These are phyloP conservation scores for Thaumatotibia leucotreta DNA, from an alignment of 1,140 invertebrate genomes.

Conservation along the genomic window DNA sequence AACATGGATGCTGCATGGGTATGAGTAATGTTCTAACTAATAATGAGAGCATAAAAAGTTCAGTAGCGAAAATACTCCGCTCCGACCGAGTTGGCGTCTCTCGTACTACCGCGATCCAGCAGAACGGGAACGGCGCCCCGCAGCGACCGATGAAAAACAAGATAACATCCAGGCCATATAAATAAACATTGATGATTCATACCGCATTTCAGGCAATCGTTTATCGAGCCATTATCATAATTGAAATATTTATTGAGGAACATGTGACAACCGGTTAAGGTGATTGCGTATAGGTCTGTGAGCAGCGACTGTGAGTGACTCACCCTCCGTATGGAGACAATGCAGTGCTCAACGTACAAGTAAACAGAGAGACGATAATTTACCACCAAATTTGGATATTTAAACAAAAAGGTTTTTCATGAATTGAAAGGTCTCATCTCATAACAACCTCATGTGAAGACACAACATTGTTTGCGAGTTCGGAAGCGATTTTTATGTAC, in stretches of 20 bases:
- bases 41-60: constrained; percentile 9
- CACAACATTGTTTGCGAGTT: constrained; percentile 4
- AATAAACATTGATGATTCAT: constrained; percentile 28
- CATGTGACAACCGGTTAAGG: constrained; percentile 16
- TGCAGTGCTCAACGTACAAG: constrained; percentile 23
- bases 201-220: constrained; percentile 25
- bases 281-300: constrained; percentile 16
- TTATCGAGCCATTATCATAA: constrained; percentile 28
- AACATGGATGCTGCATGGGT: background rate
- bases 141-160: constrained; percentile 1
- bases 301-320: constrained; percentile 28
- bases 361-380: constrained; percentile 35
- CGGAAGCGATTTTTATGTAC: constrained; percentile 26
- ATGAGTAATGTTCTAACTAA: background rate
- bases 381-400: constrained; percentile 27
- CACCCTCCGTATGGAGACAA: constrained; percentile 30
- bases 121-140: background rate
- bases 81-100: constrained; percentile 46
- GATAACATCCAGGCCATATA: constrained; percentile 18
- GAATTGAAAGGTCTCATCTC: constrained; percentile 27
- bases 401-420: constrained; percentile 29
- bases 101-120: constrained; percentile 1
- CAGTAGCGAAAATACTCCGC: constrained; percentile 37
- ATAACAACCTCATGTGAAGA: constrained; percentile 23
- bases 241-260: constrained; percentile 27